Evolutionary conservation across 53 echinoderm and acorn worm species (phyloP).

Genomic region (Patiria pectinifera): DNA sequence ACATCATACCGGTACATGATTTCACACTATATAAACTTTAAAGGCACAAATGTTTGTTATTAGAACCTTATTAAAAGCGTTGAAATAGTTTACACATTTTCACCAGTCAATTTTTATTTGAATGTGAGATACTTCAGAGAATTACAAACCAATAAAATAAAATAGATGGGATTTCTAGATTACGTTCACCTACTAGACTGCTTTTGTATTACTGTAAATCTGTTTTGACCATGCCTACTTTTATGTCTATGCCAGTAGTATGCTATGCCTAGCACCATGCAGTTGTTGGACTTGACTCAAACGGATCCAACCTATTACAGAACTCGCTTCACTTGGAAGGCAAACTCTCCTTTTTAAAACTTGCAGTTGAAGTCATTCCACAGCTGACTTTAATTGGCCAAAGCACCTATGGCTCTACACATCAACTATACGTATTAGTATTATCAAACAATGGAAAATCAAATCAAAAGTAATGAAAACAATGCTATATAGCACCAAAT

Average conservation of each 20-base stretch:
- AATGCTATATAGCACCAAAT: conserved; percentile 56
- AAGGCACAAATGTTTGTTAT: too few relatives aligned
- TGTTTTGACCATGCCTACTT: background rate
- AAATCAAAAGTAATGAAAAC: background rate
- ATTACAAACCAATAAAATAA: background rate
- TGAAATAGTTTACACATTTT: too few relatives aligned
- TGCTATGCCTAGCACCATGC: conserved; percentile 48
- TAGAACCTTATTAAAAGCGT: too few relatives aligned
- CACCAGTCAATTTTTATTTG: too few relatives aligned
- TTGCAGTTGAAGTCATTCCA: background rate
- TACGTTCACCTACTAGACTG: background rate
- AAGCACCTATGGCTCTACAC: background rate
- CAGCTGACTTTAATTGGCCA: background rate
- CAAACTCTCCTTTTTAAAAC: background rate
- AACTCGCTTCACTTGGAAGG: background rate
- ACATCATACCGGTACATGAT: too few relatives aligned
- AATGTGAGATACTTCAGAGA: background rate
- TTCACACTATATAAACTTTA: too few relatives aligned
- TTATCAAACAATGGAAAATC: background rate
- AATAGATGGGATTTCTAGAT: background rate
- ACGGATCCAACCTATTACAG: background rate
- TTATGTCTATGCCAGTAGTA: conserved; percentile 8
- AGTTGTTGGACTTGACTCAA: conserved; percentile 1
- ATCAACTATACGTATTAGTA: conserved; percentile 18
- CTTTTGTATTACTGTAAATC: background rate